A percentile compares a stretch with the other conserved stretches of the same genome.
Evolutionary conservation across 2,113 vertebrate species (phyloP).

Genomic region (Pagrus major): DNA sequence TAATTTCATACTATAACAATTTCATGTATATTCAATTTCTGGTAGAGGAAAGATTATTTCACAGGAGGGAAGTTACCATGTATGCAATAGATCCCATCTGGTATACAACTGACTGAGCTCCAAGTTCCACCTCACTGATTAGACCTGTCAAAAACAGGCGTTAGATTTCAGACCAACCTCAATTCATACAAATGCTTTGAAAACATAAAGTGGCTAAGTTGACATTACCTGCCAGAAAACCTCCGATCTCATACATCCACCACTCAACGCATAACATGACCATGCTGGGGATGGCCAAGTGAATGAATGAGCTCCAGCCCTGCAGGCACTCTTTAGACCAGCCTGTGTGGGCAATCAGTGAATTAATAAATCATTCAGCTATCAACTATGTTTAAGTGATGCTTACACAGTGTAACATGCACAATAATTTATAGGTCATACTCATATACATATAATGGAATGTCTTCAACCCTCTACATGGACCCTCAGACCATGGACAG

Average conservation of each 20-base stretch:
- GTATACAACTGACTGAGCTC: conserved; percentile 88
- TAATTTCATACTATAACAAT: background rate
- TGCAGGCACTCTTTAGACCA: conserved; percentile 89
- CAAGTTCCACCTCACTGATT: conserved; percentile 90
- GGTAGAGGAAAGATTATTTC: background rate
- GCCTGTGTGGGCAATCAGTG: conserved; percentile 70
- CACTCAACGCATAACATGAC: conserved; percentile 92
- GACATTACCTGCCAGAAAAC: conserved; percentile 88
- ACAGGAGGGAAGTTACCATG: conserved; percentile 84
- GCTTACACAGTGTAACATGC: too few species aligned
- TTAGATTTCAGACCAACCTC: background rate
- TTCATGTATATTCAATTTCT: background rate
- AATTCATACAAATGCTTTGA: background rate
- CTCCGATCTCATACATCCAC: conserved; percentile 92
- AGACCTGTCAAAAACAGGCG: conserved; percentile 81
- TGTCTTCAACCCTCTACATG: too few species aligned
- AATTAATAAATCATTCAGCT: background rate
- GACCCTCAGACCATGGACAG: too few species aligned
- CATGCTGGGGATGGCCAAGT: conserved; percentile 89
- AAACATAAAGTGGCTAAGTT: background rate
- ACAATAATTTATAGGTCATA: too few species aligned
- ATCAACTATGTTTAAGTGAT: too few species aligned
- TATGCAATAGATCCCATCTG: conserved; percentile 85
- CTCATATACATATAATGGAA: too few species aligned
- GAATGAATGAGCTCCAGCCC: conserved; percentile 87